These are phyloP conservation scores for Lasioglossum vierecki DNA, from an alignment of 2,888 invertebrate genomes.

Conservation along the genomic window DNA sequence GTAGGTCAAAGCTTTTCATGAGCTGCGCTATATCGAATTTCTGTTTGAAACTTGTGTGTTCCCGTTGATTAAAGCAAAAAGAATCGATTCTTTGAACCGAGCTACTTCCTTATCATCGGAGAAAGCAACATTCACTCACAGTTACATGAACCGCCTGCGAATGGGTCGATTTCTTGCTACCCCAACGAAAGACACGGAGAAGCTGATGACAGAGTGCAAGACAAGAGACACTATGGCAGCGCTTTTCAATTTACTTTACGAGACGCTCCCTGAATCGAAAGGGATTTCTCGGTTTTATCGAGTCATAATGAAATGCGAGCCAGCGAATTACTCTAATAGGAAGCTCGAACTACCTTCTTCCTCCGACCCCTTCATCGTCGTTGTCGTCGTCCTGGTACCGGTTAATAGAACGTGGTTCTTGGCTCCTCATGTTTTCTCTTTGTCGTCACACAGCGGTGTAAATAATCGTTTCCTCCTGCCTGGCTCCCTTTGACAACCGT, in stretches of 20 bases:
- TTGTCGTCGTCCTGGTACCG: conserved; percentile 8
- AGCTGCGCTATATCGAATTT: neutral
- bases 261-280: conserved; percentile 48
- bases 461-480: conserved; percentile 50
- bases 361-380: neutral
- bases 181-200: conserved; percentile 1
- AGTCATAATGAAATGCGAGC: conserved; percentile 70
- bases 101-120: conserved; percentile 58
- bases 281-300: conserved; percentile 68
- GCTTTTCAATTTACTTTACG: conserved; percentile 69
- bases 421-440: conserved; percentile 36
- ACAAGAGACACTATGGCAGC: conserved; percentile 31
- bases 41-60: neutral
- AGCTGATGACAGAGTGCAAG: conserved; percentile 19
- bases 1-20: neutral
- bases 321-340: conserved; percentile 69
- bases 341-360: conserved; percentile 31
- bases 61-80: neutral
- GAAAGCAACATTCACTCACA: conserved; percentile 23
- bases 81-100: neutral
- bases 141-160: conserved; percentile 47
- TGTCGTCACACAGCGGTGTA: conserved; percentile 44
- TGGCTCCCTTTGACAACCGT: conserved; percentile 41
- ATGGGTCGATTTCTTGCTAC: conserved; percentile 32
- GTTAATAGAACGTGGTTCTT: conserved; percentile 23